Percentiles rank a stretch among this genome's conserved stretches.
Evolutionary conservation across 2,888 invertebrate genomes (phyloP).

Genomic region (Drosophila nr. perissopoda): DNA sequence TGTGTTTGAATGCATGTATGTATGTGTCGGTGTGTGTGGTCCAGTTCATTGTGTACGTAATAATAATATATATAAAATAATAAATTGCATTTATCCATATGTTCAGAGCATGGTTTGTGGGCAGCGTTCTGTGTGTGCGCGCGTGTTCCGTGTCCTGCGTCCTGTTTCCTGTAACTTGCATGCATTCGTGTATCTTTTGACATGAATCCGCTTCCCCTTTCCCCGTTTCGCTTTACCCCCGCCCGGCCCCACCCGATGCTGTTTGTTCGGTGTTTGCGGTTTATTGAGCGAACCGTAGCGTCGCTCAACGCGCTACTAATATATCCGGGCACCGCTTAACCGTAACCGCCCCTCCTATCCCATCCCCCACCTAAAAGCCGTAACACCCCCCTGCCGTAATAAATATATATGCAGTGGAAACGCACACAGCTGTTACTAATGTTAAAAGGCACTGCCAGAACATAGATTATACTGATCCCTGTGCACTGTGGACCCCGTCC

Average conservation of each 20-base stretch:
- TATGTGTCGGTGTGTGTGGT: conserved; percentile 37
- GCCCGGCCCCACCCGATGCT: background rate
- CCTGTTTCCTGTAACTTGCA: conserved; percentile 42
- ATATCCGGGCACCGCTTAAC: conserved; percentile 70
- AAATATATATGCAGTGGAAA: conserved; percentile 78
- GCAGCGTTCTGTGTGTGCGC: conserved; percentile 9
- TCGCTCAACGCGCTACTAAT: conserved; percentile 68
- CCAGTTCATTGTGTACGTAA: conserved; percentile 46
- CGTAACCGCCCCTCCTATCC: conserved; percentile 43
- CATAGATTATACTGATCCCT: conserved; percentile 53
- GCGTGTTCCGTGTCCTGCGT: conserved; percentile 29
- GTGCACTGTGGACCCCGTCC: background rate
- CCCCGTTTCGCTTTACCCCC: background rate
- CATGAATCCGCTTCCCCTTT: conserved; percentile 7
- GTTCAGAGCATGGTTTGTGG: conserved; percentile 47
- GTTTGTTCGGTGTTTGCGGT: conserved; percentile 61
- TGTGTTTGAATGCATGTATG: background rate
- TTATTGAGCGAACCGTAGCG: conserved; percentile 60
- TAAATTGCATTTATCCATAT: conserved; percentile 67
- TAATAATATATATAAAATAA: conserved; percentile 75
- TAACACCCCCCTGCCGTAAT: conserved; percentile 43
- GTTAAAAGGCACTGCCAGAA: conserved; percentile 60
- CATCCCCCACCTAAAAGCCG: conserved; percentile 3
- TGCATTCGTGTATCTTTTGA: conserved; percentile 54
- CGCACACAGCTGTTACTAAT: conserved; percentile 75